phyloP scores from a whole-genome alignment of 2,113 vertebrate species.

The Gambusia affinis region DNA sequence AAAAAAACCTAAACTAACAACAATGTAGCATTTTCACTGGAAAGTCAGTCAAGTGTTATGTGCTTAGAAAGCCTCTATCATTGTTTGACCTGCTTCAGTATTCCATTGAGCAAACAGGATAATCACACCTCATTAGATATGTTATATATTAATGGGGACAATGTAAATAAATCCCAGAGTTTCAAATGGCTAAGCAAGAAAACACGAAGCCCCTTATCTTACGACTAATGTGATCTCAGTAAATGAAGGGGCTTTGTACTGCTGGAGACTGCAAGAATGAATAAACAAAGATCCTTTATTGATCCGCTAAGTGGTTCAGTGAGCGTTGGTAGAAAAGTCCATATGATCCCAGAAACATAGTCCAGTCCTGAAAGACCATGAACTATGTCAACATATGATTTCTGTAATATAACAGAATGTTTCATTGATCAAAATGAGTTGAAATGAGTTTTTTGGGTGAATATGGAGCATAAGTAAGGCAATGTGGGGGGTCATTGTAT shows the following conservation, averaged over 20 bases:
- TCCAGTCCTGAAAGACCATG: conserved; percentile 3
- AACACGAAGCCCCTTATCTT: conserved; percentile 61
- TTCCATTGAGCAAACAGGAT: conserved; percentile 71
- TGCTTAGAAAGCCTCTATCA: conserved; percentile 48
- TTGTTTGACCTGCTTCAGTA: conserved; percentile 64
- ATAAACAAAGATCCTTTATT: conserved; percentile 62
- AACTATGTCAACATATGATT: conserved; percentile 9
- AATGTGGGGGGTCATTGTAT: conserved; percentile 56
- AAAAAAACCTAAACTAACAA: conserved; percentile 54
- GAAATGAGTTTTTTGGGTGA: conserved; percentile 21
- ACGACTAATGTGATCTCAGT: conserved; percentile 64
- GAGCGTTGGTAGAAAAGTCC: conserved; percentile 39
- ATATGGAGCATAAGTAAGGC: conserved; percentile 20
- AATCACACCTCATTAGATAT: conserved; percentile 83
- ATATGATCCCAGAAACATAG: conserved; percentile 26
- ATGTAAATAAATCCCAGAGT: conserved; percentile 76
- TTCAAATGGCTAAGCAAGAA: conserved; percentile 69
- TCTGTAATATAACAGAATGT: conserved; percentile 31
- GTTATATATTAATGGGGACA: conserved; percentile 79
- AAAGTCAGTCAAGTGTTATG: conserved; percentile 41
- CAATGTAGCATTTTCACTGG: conserved; percentile 37
- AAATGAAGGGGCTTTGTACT: conserved; percentile 72
- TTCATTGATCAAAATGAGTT: conserved; percentile 40
- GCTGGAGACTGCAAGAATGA: conserved; percentile 51
- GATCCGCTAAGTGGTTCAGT: conserved; percentile 54